These are phyloP conservation scores for Perca flavescens DNA, from an alignment of 2,113 vertebrate species.

Conservation along the genomic window DNA sequence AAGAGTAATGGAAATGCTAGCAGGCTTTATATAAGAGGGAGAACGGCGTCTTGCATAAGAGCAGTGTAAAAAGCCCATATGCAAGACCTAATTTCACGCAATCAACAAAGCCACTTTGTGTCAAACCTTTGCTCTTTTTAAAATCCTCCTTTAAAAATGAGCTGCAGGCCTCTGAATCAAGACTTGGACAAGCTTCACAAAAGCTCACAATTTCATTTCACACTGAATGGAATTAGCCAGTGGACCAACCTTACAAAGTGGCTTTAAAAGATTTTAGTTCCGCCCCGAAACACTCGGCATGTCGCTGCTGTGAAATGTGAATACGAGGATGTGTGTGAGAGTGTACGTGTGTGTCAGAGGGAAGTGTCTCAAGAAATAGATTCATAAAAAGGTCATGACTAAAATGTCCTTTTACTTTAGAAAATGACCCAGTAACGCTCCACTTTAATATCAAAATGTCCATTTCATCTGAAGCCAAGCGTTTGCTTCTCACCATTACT, in stretches of 20 bases:
- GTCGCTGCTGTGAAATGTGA: conserved; percentile 46
- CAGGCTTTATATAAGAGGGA: conserved; percentile 66
- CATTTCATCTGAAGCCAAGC: conserved; percentile 55
- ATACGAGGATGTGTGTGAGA: conserved; percentile 29
- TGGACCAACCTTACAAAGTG: conserved; percentile 71
- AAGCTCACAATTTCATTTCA: conserved; percentile 76
- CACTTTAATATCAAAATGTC: conserved; percentile 55
- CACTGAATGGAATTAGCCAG: conserved; percentile 75
- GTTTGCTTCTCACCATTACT: conserved; percentile 24
- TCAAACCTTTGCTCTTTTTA: conserved; percentile 75
- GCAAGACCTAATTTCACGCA: conserved; percentile 78
- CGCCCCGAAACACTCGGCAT: conserved; percentile 56
- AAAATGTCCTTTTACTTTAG: conserved; percentile 68
- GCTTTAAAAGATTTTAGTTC: conserved; percentile 76
- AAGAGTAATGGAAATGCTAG: conserved; percentile 67
- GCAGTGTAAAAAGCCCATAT: conserved; percentile 57
- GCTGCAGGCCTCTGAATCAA: conserved; percentile 66
- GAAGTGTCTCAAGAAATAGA: conserved; percentile 59
- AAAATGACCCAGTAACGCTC: conserved; percentile 51
- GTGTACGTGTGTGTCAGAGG: conserved; percentile 27
- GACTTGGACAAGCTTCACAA: conserved; percentile 72
- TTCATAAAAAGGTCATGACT: conserved; percentile 72
- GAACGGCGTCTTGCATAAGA: conserved; percentile 50
- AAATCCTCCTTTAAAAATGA: conserved; percentile 77
- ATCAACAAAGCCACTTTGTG: conserved; percentile 81